Percentiles rank a stretch among this genome's conserved stretches.
These are phyloP conservation scores for Noctua janthina DNA, from an alignment of 2,888 invertebrate genomes.

Conservation along the genomic window DNA sequence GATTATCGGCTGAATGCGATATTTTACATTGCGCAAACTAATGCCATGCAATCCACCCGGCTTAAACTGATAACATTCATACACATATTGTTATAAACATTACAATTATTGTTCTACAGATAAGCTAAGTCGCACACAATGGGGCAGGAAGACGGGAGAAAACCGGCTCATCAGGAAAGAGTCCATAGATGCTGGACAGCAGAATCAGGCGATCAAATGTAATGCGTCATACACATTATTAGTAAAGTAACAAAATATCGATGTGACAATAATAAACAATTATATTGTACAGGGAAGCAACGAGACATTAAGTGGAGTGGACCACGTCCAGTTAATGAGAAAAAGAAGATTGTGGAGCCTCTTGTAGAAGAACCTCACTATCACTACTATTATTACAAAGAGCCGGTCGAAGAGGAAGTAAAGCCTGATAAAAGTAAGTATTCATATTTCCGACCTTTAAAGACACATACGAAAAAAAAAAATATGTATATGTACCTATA, in stretches of 20 bases:
- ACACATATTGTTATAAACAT: too few relatives aligned
- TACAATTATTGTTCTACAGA: constrained; percentile 18
- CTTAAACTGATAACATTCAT: not conserved
- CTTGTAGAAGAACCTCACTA: not conserved
- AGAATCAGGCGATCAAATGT: constrained; percentile 36
- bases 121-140: constrained; percentile 6
- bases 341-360: constrained; percentile 4
- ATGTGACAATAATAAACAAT: not conserved
- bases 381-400: too few relatives aligned
- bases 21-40: too few relatives aligned
- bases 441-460: too few relatives aligned
- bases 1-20: too few relatives aligned
- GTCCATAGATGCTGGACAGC: constrained; percentile 18
- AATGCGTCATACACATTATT: not conserved
- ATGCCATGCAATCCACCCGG: not conserved
- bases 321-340: constrained; percentile 15
- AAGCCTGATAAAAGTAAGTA: too few relatives aligned
- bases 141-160: constrained; percentile 47
- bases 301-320: constrained; percentile 35
- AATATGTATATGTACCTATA: not conserved
- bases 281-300: constrained; percentile 31
- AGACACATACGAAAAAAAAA: too few relatives aligned
- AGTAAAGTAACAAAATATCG: constrained; percentile 3
- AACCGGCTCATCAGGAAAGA: constrained; percentile 37
- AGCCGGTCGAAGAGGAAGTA: too few relatives aligned